Conservation (phyloP, 2,797 vertebrate species). For the Carcharodon carcharias region DNA sequence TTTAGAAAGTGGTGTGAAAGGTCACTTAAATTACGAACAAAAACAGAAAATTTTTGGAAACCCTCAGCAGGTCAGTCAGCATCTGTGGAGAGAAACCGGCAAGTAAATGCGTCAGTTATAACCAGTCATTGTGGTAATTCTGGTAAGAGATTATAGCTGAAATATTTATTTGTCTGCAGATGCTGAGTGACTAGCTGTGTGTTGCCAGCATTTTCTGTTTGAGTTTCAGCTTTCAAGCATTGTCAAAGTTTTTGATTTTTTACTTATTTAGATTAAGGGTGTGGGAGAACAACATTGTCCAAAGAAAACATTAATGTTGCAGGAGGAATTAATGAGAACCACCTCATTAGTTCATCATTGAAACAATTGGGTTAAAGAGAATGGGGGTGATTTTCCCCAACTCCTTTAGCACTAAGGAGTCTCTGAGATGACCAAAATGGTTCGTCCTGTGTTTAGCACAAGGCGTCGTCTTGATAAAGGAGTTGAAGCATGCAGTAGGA, state of each 20-base stretch:
- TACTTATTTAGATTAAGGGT: neutral
- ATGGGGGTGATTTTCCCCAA: neutral
- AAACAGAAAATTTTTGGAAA: neutral
- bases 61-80: neutral
- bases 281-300: neutral
- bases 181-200: neutral
- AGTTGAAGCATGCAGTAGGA: neutral
- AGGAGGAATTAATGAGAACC: neutral
- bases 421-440: neutral
- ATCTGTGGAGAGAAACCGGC: neutral
- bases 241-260: neutral
- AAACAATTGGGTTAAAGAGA: neutral
- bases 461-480: neutral
- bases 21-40: slow-evolving; percentile 16
- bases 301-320: neutral
- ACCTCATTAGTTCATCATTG: neutral
- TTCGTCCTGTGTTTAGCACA: neutral
- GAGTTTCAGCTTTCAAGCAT: neutral
- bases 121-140: neutral
- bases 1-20: neutral
- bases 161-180: neutral
- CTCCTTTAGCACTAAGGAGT: neutral
- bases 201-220: neutral
- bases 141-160: neutral
- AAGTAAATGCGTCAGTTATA: neutral